phyloP scores from a whole-genome alignment of 1,140 invertebrate species.

The Bombus balteatus region DNA sequence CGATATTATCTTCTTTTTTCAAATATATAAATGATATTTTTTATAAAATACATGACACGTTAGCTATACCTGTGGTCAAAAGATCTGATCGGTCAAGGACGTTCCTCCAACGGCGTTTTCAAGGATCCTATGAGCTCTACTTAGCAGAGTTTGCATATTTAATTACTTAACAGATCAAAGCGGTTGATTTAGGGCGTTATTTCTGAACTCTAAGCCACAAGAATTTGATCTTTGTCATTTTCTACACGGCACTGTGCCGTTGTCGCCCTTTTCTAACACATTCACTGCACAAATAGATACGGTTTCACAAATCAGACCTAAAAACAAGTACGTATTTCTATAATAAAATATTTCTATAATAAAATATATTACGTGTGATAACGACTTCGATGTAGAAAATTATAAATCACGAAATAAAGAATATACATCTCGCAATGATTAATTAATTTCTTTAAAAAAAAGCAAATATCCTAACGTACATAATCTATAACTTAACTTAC shows the following conservation, averaged over 20 bases:
- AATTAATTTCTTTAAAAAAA: too few relatives aligned
- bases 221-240: not conserved
- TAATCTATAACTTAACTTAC: too few relatives aligned
- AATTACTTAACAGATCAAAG: not conserved
- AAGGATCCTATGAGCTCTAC: not conserved
- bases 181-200: not conserved
- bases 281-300: not conserved
- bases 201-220: not conserved
- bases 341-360: not conserved
- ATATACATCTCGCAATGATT: not conserved
- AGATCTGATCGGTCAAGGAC: not conserved
- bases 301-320: not conserved
- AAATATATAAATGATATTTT: not conserved
- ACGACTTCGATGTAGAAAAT: not conserved
- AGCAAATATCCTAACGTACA: not conserved
- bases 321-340: not conserved
- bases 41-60: too few relatives aligned
- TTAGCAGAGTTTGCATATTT: not conserved
- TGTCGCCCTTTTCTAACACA: not conserved
- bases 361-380: not conserved
- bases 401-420: not conserved
- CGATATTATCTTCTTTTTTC: not conserved
- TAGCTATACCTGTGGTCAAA: not conserved
- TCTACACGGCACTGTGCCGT: not conserved
- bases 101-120: not conserved